A percentile compares a stretch with the other conserved stretches of the same genome.
Evolutionary conservation across 2,797 vertebrate genomes (phyloP).

Genomic region (Gadopsis marmoratus): DNA sequence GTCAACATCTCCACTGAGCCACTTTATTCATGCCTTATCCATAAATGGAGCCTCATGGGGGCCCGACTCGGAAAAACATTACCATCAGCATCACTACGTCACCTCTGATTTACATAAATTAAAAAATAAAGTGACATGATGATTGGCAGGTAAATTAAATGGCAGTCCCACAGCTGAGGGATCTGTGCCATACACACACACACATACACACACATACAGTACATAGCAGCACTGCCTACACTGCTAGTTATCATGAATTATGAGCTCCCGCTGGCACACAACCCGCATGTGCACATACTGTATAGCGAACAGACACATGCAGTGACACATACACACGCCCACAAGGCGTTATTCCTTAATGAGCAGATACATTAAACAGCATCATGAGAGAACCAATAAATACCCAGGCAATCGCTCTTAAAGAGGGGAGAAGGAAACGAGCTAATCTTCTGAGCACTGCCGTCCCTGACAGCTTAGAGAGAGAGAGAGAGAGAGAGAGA

Average conservation of each 20-base stretch:
- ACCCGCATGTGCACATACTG: constrained; percentile 33
- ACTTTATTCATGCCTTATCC: constrained; percentile 70
- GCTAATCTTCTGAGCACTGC: constrained; percentile 65
- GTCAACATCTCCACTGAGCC: constrained; percentile 35
- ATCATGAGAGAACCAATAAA: constrained; percentile 69
- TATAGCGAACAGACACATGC: constrained; percentile 33
- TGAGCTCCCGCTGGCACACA: constrained; percentile 33
- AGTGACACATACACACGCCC: constrained; percentile 1
- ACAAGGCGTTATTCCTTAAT: constrained; percentile 66
- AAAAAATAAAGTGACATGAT: constrained; percentile 56
- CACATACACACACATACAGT: constrained; percentile 23
- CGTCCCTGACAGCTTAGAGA: constrained; percentile 60
- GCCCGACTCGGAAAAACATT: constrained; percentile 38
- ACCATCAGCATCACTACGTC: constrained; percentile 42
- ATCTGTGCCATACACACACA: constrained; percentile 23
- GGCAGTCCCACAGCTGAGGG: constrained; percentile 41
- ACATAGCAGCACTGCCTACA: constrained; percentile 25
- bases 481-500: constrained; percentile 13
- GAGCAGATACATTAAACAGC: constrained; percentile 74
- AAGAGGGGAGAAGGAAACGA: constrained; percentile 50
- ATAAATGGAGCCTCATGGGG: constrained; percentile 58
- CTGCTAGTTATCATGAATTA: constrained; percentile 45
- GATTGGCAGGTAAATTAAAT: constrained; percentile 58
- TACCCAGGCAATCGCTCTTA: constrained; percentile 59
- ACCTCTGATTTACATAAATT: constrained; percentile 58